Conservation (phyloP, 2,888 invertebrate genomes). For the Hemaris fuciformis region DNA sequence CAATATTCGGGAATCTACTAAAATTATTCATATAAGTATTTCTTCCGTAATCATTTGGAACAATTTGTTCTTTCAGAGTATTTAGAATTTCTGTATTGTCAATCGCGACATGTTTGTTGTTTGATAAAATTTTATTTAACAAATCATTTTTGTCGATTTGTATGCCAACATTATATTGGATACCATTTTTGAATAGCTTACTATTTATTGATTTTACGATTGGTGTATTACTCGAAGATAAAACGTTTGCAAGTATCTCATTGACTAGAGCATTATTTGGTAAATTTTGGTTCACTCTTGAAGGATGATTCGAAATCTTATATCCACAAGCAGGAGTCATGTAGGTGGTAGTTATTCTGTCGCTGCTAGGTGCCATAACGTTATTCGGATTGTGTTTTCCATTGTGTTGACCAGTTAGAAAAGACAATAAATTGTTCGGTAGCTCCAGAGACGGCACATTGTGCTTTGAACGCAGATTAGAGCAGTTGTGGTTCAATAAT, state of each 20-base stretch:
- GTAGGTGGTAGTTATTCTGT: not conserved
- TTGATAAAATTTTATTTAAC: not conserved
- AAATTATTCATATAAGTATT: not conserved
- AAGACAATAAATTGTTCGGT: not conserved
- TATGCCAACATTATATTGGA: not conserved
- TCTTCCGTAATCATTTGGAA: not conserved
- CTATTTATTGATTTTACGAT: not conserved
- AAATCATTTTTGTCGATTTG: not conserved
- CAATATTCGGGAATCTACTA: not conserved
- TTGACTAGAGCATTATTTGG: conserved; percentile 17
- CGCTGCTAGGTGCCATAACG: not conserved
- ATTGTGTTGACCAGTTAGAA: not conserved
- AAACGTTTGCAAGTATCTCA: conserved; percentile 12
- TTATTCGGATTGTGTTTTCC: not conserved
- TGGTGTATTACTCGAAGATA: not conserved
- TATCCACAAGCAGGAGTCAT: not conserved
- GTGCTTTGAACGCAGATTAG: not conserved
- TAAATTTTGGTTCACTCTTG: conserved; percentile 16
- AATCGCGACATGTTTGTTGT: not conserved
- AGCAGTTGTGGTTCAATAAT: not conserved
- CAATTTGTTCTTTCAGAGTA: not conserved
- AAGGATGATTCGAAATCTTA: not conserved
- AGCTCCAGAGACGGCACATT: not conserved
- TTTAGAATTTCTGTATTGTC: not conserved
- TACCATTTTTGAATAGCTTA: not conserved